A percentile compares a stretch with the other conserved stretches of the same genome.
These are phyloP conservation scores for Himalopsyche japonica DNA, from an alignment of 2,888 invertebrate genomes.

Conservation along the genomic window DNA sequence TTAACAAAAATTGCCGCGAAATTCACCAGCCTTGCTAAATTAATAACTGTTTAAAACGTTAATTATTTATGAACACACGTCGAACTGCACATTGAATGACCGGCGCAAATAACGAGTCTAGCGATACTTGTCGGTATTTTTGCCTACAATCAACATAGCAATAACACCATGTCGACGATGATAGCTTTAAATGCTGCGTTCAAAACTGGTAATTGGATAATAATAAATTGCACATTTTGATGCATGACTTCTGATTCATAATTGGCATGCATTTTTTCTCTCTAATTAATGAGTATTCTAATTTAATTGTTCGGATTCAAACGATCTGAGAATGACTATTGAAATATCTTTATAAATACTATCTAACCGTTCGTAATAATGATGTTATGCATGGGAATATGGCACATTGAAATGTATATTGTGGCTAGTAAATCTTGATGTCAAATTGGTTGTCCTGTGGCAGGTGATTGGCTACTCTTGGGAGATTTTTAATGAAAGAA, in stretches of 20 bases:
- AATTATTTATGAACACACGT: constrained; percentile 7
- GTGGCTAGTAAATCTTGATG: too few relatives aligned
- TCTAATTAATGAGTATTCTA: too few relatives aligned
- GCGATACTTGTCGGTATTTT: not conserved
- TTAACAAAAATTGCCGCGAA: constrained; percentile 11
- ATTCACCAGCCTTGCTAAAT: constrained; percentile 15
- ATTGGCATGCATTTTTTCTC: not conserved
- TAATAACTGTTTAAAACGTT: constrained; percentile 31
- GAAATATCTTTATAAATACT: too few relatives aligned
- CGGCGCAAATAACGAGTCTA: not conserved
- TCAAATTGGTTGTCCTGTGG: too few relatives aligned
- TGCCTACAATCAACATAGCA: not conserved
- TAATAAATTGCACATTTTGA: not conserved
- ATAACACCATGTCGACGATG: not conserved
- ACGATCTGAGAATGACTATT: too few relatives aligned
- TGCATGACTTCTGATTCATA: not conserved
- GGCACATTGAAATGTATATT: too few relatives aligned
- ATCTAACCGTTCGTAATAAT: too few relatives aligned
- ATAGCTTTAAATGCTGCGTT: not conserved
- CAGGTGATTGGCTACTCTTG: too few relatives aligned
- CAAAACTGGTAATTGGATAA: not conserved
- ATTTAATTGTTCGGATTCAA: too few relatives aligned
- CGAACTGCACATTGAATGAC: not conserved
- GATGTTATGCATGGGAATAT: too few relatives aligned
- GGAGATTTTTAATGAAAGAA: too few relatives aligned